Evolutionary conservation across 2,888 invertebrate species (phyloP), one percentile per base, ranked within the genome.

Genomic region (Colletes collaris): DNA sequence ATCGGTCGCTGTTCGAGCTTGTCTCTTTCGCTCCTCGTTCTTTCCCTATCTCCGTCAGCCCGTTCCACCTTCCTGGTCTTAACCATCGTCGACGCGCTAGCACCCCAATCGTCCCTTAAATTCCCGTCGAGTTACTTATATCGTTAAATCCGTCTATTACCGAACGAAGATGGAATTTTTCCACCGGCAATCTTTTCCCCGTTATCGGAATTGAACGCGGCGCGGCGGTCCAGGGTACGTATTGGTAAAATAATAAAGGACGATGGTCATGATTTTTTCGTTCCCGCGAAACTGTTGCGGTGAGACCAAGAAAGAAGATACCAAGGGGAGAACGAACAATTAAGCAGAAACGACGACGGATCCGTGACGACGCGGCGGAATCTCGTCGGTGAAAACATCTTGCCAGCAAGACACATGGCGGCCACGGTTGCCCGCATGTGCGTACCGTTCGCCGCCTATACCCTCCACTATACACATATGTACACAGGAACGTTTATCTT

Each of bases 321-420:
- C 72, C 72, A 83, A 81, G 78, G 82, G 82, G 83, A 84, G 85
- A 82, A 80, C 81, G 83, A 85, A 87, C 86, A 89, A 88, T 89
- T 89, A 89, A 79, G 80, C 78, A 78, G 86, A 88, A 84, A 87
- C 77, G 84, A 60, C 77, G 27, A 27, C 27, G 2, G 27, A 70
- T 76, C 76, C 80, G 69, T 72, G 81, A 81, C 72, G 72, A 81
- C 80, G 76, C 72, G 76, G 80, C 80, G 76, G 46, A 81, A 84
- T 81, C 82, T 85, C 83, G 83, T 73, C 86, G 89, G 89, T 89
- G 86, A 88, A 87, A 90, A 90, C 90, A 89, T 90, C 88, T 88
- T 90, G 87, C 76, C 73, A 75, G 63, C 49, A 35, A 60, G 27
- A 79, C 85, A 84, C 70, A 77, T 78, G 84, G 67, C 73, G 67